Percentiles rank a stretch among this genome's conserved stretches.
These are phyloP conservation scores for Oophaga pumilio DNA, from an alignment of 2,113 vertebrate genomes.

Conservation along the genomic window DNA sequence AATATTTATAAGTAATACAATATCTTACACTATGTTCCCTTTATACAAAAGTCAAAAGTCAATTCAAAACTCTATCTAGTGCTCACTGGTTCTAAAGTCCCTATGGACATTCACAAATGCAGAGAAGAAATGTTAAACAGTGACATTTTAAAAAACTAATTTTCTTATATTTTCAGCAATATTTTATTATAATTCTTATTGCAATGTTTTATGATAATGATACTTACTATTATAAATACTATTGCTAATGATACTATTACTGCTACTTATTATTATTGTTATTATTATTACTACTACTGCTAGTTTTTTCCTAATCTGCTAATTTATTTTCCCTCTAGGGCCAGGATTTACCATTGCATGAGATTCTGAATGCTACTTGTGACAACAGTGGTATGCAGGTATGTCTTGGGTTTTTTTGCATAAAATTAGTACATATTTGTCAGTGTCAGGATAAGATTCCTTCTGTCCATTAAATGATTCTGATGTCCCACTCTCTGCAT, in stretches of 20 bases:
- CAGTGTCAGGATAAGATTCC: neutral
- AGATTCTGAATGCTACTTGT: slow-evolving; percentile 52
- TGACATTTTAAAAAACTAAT: neutral
- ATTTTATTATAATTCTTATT: neutral
- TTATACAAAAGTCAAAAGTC: slow-evolving; percentile 14
- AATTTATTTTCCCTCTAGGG: slow-evolving; percentile 15
- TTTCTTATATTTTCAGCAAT: neutral
- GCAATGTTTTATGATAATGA: neutral
- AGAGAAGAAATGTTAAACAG: neutral
- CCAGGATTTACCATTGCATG: slow-evolving; percentile 55
- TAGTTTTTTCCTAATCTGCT: neutral
- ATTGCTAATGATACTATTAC: no score
- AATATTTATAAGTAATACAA: no score
- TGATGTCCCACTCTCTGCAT: no score
- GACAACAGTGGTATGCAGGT: slow-evolving; percentile 48
- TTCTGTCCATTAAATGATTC: neutral
- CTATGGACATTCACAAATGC: neutral
- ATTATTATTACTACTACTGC: neutral
- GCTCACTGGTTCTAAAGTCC: neutral
- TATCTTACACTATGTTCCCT: neutral
- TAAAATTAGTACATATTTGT: neutral
- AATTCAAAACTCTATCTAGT: slow-evolving; percentile 1
- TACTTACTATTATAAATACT: neutral
- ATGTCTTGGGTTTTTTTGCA: neutral
- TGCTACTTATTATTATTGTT: neutral